Conservation (phyloP, 2,113 vertebrate species). For the Spheniscus mendiculus region DNA sequence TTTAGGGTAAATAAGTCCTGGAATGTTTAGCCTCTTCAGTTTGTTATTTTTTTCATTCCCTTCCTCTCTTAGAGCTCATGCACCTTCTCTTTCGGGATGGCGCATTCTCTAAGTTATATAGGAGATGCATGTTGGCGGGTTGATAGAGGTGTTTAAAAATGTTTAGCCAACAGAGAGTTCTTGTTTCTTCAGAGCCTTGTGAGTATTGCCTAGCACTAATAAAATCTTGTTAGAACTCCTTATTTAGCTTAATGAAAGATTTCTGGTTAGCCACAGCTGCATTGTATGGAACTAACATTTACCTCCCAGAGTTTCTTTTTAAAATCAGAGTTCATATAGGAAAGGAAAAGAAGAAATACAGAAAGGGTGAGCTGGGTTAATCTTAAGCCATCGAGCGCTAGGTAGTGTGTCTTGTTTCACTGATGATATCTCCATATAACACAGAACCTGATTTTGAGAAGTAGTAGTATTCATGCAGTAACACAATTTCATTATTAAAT, state of each 20-base stretch:
- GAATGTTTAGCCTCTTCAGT: background rate
- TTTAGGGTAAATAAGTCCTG: background rate
- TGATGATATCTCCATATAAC: background rate
- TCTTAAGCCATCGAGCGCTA: slow-evolving; percentile 18
- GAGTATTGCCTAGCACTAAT: slow-evolving; percentile 9
- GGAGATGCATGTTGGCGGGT: background rate
- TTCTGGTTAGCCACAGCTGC: slow-evolving; percentile 44
- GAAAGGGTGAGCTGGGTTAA: background rate
- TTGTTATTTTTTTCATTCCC: background rate
- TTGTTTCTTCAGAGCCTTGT: slow-evolving; percentile 21
- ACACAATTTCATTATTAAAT: background rate
- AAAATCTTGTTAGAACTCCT: slow-evolving; percentile 2
- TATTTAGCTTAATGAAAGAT: slow-evolving; percentile 40
- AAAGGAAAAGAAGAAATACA: background rate
- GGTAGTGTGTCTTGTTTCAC: background rate
- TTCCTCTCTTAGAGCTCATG: background rate
- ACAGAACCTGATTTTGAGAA: background rate
- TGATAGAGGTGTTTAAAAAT: slow-evolving; percentile 58
- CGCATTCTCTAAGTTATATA: background rate
- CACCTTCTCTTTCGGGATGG: background rate
- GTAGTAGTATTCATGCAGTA: background rate
- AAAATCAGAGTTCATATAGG: background rate
- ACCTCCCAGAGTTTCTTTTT: background rate
- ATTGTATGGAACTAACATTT: background rate
- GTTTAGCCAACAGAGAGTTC: background rate